Evolutionary conservation across 2,113 vertebrate genomes (phyloP), one percentile per base, ranked within the genome.

Genomic region (Cisticola juncidis): DNA sequence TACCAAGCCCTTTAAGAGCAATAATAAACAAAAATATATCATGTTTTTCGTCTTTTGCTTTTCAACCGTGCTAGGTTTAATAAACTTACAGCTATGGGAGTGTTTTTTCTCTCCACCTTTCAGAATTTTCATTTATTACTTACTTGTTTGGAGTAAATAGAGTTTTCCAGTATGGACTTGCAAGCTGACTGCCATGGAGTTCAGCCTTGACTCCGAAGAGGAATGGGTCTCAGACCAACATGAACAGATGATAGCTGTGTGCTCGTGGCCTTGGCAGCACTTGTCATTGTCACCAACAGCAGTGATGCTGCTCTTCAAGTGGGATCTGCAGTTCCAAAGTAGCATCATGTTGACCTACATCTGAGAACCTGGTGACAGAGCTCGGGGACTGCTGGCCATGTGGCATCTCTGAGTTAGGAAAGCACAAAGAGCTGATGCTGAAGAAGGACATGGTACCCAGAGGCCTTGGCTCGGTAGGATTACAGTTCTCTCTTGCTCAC

Each of bases 1-100:
- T 86, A 92, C 93, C 87, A 76, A 94, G 96, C 95, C 97, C 96
- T 98, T 94, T 83, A 96, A 97, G 96, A 98, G 98, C 98, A 98
- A 98, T 98, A 98, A 98, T 97, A 98, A 97, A 97, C 91, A 95
- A 88, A 96, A 96, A 88, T 96, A 91, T 94, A 96, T 95, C 81
- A 71, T 76, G 92, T 36, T 95, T 97, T 96, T 88, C 0, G 89
- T 91, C 89, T 94, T 95, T 97, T 97, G 85, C 95, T 97, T 97
- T 96, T 92, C 94, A 91, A 92, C 95, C 50, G 28, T 45, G 66
- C 26, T 81, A 92, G 74, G 86, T 94, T 94, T 86, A 90, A 92
- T 96, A 94, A 97, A 95, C 48, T 48, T 89, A 58, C 29, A 81
- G 77, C 58, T 62, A 4, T 71, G 76, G 70, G 78, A 81, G 44